Percentiles rank a stretch among this genome's conserved stretches.
phyloP scores from a whole-genome alignment of 2,888 invertebrate genomes.

The Amorpha juglandis region DNA sequence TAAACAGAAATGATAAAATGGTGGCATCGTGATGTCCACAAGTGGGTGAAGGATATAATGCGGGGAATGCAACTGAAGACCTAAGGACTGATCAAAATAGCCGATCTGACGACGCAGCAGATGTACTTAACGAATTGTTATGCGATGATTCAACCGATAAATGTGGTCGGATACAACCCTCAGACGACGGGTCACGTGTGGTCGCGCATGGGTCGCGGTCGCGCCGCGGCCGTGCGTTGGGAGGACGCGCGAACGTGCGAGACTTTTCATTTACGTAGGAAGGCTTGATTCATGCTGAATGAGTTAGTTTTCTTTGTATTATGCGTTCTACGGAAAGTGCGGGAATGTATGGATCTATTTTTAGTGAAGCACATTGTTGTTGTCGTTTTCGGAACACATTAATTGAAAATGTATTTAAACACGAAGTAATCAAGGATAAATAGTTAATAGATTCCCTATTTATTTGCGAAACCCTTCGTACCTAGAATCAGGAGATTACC shows the following conservation, averaged over 20 bases:
- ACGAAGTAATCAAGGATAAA: too few relatives aligned
- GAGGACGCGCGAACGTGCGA: slow-evolving; percentile 36
- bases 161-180: slow-evolving; percentile 38
- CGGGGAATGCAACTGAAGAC: slow-evolving; percentile 50
- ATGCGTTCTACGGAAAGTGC: not conserved
- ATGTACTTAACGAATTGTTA: slow-evolving; percentile 17
- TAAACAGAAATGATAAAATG: slow-evolving; percentile 62
- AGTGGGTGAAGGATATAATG: slow-evolving; percentile 76
- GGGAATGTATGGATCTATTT: not conserved
- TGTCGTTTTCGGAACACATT: too few relatives aligned
- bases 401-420: too few relatives aligned
- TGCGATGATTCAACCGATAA: slow-evolving; percentile 43
- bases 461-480: too few relatives aligned
- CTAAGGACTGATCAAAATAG: slow-evolving; percentile 53
- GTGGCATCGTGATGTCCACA: slow-evolving; percentile 58
- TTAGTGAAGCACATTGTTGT: too few relatives aligned
- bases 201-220: slow-evolving; percentile 39
- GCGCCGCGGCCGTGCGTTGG: slow-evolving; percentile 32
- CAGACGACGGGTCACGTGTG: slow-evolving; percentile 29
- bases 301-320: not conserved
- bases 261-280: slow-evolving; percentile 36
- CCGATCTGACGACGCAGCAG: slow-evolving; percentile 30
- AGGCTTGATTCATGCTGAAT: slow-evolving; percentile 38
- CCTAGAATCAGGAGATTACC: too few relatives aligned
- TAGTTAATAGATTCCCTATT: too few relatives aligned